phyloP scores from a whole-genome alignment of 2,797 vertebrate genomes.

The Prionace glauca region DNA sequence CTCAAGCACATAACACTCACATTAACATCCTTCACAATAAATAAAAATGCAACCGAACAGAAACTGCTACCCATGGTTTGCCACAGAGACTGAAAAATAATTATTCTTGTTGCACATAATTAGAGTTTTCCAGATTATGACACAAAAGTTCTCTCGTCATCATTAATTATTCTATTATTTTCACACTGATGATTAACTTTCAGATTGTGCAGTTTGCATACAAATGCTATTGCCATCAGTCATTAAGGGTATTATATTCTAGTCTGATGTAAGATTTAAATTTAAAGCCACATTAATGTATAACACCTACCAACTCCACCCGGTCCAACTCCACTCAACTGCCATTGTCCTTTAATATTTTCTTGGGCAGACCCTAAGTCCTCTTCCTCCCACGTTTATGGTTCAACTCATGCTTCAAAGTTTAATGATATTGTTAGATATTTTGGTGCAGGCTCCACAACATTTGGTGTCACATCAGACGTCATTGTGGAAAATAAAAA shows the following conservation, averaged over 20 bases:
- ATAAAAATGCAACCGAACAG: not conserved
- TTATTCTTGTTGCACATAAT: not conserved
- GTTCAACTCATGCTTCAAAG: not conserved
- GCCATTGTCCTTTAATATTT: not conserved
- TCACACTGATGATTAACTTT: not conserved
- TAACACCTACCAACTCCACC: too few species aligned
- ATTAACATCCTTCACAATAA: too few species aligned
- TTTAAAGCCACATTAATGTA: too few species aligned
- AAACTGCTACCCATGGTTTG: not conserved
- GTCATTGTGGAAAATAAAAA: too few species aligned
- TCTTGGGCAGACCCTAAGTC: not conserved
- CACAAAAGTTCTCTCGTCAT: not conserved
- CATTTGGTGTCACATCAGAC: too few species aligned
- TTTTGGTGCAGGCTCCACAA: not conserved
- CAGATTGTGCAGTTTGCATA: not conserved
- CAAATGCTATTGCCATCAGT: not conserved
- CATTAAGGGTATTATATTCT: not conserved
- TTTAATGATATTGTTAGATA: slow-evolving; percentile 20
- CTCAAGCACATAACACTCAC: too few species aligned
- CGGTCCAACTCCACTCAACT: not conserved
- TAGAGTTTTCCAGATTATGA: not conserved
- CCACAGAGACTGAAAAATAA: not conserved
- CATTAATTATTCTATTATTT: not conserved
- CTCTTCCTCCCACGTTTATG: not conserved
- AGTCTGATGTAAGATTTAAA: not conserved